Conservation (phyloP, 2,888 invertebrate species). For the Pristionchus japonicus region DNA sequence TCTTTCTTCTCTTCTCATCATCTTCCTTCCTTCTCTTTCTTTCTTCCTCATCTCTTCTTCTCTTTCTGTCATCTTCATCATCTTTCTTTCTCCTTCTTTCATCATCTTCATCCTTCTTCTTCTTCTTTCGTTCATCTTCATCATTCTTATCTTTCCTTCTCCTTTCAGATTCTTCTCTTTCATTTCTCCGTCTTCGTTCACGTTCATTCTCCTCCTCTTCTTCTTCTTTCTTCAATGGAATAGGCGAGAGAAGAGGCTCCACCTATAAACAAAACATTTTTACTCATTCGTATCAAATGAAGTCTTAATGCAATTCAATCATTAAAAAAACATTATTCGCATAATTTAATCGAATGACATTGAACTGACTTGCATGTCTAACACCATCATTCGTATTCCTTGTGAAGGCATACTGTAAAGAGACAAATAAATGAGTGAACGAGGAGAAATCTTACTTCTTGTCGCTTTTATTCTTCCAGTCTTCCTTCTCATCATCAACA, state of each 20-base stretch:
- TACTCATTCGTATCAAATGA: background rate
- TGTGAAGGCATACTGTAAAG: background rate
- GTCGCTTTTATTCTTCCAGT: background rate
- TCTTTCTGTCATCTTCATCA: conserved; percentile 3
- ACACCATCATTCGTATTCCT: background rate
- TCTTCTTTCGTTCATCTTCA: background rate
- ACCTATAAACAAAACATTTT: background rate
- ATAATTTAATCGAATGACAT: too few relatives aligned
- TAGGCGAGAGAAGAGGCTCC: background rate
- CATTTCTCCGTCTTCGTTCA: background rate
- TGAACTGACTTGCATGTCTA: conserved; percentile 9
- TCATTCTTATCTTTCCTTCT: background rate
- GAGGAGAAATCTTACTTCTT: background rate
- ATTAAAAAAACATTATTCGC: too few relatives aligned
- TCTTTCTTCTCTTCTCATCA: background rate
- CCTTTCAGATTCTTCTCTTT: background rate
- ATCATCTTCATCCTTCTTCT: background rate
- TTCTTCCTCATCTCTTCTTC: conserved; percentile 15
- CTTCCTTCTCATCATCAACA: background rate
- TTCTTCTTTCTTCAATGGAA: background rate
- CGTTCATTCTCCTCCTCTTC: conserved; percentile 19
- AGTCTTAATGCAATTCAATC: background rate
- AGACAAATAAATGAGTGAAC: too few relatives aligned
- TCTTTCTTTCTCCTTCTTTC: conserved; percentile 8
- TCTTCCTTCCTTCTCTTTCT: background rate